A percentile compares a stretch with the other conserved stretches of the same genome.
Conservation (phyloP, 2,888 invertebrate genomes). For the Orthonychiurus folsomi region DNA sequence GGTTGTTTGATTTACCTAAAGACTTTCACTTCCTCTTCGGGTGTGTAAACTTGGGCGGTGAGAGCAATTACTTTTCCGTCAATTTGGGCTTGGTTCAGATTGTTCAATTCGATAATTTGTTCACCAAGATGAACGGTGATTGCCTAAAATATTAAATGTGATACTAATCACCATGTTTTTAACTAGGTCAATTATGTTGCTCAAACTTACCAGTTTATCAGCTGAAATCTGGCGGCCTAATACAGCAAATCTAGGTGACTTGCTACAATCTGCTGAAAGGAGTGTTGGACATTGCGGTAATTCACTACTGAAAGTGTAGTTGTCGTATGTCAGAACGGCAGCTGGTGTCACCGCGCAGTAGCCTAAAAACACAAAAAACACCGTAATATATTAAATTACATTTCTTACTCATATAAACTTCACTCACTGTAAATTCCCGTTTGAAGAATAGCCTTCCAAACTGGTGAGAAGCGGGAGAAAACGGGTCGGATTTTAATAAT, state of each 20-base stretch:
- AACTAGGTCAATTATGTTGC: too few relatives aligned
- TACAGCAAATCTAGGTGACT: slow-evolving; percentile 37
- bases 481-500: slow-evolving; percentile 31
- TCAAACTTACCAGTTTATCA: slow-evolving; percentile 36
- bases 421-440: slow-evolving; percentile 34
- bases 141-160: slow-evolving; percentile 19
- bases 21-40: slow-evolving; percentile 35
- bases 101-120: slow-evolving; percentile 36
- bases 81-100: slow-evolving; percentile 32
- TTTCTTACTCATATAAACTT: neutral
- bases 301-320: slow-evolving; percentile 36
- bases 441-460: slow-evolving; percentile 26
- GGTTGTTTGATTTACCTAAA: slow-evolving; percentile 39
- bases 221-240: slow-evolving; percentile 32
- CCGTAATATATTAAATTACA: neutral
- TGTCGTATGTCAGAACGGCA: slow-evolving; percentile 40
- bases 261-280: slow-evolving; percentile 36
- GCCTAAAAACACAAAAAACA: slow-evolving; percentile 17
- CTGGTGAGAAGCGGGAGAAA: slow-evolving; percentile 35
- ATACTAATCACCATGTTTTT: neutral
- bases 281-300: slow-evolving; percentile 39
- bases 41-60: slow-evolving; percentile 30
- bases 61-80: slow-evolving; percentile 30
- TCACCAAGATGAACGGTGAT: slow-evolving; percentile 37
- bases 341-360: slow-evolving; percentile 38